Evolutionary conservation across 2,797 vertebrate genomes (phyloP), one percentile per base, ranked within the genome.

Genomic region (Hippopotamyrus pictus): DNA sequence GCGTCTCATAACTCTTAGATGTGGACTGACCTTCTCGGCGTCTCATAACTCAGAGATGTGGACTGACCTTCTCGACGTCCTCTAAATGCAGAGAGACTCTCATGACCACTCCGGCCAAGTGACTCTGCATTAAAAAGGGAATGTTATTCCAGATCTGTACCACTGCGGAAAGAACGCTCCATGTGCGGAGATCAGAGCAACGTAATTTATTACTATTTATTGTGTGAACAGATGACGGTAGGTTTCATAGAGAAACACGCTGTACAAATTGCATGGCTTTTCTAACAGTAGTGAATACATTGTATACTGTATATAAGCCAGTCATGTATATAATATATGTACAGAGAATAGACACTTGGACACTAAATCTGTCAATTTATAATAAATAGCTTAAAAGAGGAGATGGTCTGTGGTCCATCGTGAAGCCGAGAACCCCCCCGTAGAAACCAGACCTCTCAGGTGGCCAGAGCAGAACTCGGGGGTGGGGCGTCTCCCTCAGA

Each of bases 261-360:
- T 95, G 92, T 95, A 95, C 92, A 95, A 95, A 95, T 92, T 95
- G 95, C 95, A 95, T 96, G 95, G 93, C 93, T 94, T 95, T 95
- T 95, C 94, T 95, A 94, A 94, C 44, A 57, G 93, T 93, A 92
- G 91, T 90, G 91, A 92, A 93, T 91, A 93, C 89, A 92, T 90
- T 92, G 92, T 94, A 92, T 95, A n/a, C n/a, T n/a, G n/a, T n/a
- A 93, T 90, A 94, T 92, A 94, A 59, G 73, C 90, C 90, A 90
- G 91, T 92, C 51, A 90, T 94, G 94, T 94, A 94, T 89, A 89
- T 89, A 89, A 86, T 89, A 73, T 89, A 86, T 89, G 83, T 89
- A 89, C 83, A 89, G 59, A 89, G 86, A 69, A 89, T 89, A 89
- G 88, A 86, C 44, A 86, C 57, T 65, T 69, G 59, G 57, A 44